Base-by-base conservation (phyloP, 2,797 vertebrate species). In the Danio choprae region DNA sequence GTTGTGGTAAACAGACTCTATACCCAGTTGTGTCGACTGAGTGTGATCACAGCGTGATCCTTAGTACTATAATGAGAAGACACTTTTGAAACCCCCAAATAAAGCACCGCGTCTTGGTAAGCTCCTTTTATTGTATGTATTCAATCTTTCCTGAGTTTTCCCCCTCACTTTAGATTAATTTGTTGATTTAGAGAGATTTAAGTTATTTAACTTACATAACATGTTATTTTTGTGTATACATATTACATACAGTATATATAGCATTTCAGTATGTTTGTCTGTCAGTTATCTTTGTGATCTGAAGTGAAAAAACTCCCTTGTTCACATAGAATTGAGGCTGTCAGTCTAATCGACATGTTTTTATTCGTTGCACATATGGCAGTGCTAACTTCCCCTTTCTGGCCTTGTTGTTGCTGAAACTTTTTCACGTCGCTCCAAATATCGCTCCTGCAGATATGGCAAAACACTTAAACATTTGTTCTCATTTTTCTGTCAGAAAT, bases 1-100 rank as follows among this genome's bases (percentile, higher is more conserved):
- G 89, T 92, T 86, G 90, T 70, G 86, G 88, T 89, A 86, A 22
- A 83, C 74, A 87, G 73, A 81, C 69, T 51, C 67, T 53, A 44
- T 51, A 82, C 56, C 22, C 60, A 81, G 62, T 83, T 71, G 50
- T 81, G 70, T 80, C n/a, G 2, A 55, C 44, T 51, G 15, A 55
- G 48, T 77, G 38, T 12, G 74, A 62, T 84, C 72, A 81, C 53
- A 75, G 59, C 11, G 12, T 73, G 73, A 64, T 79, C 74, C 18
- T 73, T 60, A 22, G 55, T 64, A 55, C 73, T 86, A 79, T 70
- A 74, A 78, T 84, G 80, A 69, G 22, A 77, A 67, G 81, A 86
- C 64, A 58, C 65, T 63, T 64, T 51, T 75, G 46, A 81, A 63
- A 79, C 53, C 51, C 63, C 67, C 38, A 62, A 51, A 78, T 43